Percentiles rank a stretch among this genome's conserved stretches.
Evolutionary conservation across 2,888 invertebrate genomes (phyloP).

Genomic region (Cotesia congregata): DNA sequence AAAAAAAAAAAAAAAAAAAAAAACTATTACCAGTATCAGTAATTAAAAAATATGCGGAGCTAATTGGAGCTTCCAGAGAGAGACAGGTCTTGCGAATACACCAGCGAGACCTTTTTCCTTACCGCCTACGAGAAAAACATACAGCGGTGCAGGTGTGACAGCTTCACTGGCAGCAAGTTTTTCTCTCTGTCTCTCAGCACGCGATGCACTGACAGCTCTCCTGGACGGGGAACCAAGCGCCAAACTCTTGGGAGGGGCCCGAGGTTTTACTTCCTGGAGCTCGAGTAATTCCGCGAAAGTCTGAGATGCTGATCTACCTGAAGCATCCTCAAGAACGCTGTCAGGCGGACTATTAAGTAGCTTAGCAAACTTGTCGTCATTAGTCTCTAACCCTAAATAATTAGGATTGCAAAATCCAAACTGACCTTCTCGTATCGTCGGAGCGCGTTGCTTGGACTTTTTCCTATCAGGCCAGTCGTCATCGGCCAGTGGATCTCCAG

Average conservation of each 20-base stretch:
- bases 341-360: conserved; percentile 76
- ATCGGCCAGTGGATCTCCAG: conserved; percentile 67
- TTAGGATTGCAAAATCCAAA: conserved; percentile 84
- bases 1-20: not conserved
- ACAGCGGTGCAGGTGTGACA: conserved; percentile 72
- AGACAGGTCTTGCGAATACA: conserved; percentile 81
- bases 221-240: conserved; percentile 68
- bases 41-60: conserved; percentile 68
- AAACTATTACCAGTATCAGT: not conserved
- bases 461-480: conserved; percentile 58
- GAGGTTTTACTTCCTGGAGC: conserved; percentile 64
- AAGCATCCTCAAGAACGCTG: conserved; percentile 74
- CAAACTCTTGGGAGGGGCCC: conserved; percentile 71
- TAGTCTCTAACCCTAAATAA: conserved; percentile 77
- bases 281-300: conserved; percentile 66
- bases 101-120: conserved; percentile 85
- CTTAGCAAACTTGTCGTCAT: conserved; percentile 69
- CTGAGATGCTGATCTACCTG: conserved; percentile 66
- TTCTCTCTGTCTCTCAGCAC: conserved; percentile 71
- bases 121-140: conserved; percentile 83
- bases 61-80: conserved; percentile 83
- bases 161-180: conserved; percentile 63
- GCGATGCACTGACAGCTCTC: conserved; percentile 75
- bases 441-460: conserved; percentile 54
- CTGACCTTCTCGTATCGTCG: conserved; percentile 70